Percentiles rank a stretch among this genome's conserved stretches.
phyloP scores from a whole-genome alignment of 1,140 invertebrate species.

The Drosophila pseudoananassae region DNA sequence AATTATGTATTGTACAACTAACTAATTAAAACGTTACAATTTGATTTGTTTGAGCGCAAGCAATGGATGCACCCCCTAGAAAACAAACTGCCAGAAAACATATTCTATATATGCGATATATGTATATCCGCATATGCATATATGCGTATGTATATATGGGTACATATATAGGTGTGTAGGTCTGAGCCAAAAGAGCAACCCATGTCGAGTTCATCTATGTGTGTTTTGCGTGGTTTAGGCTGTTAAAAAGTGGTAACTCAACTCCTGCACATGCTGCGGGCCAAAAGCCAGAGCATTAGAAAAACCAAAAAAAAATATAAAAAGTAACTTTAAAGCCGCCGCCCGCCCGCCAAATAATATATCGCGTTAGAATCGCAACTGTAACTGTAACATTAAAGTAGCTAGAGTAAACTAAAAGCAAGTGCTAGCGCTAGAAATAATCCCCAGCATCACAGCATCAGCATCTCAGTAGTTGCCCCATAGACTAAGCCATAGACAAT shows the following conservation, averaged over 20 bases:
- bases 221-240: conserved; percentile 84
- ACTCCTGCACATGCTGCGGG: conserved; percentile 45
- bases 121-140: conserved; percentile 41
- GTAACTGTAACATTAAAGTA: conserved; percentile 33
- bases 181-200: conserved; percentile 58
- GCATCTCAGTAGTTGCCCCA: conserved; percentile 47
- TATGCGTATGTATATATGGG: conserved; percentile 30
- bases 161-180: conserved; percentile 46
- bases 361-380: conserved; percentile 37
- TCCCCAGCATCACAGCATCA: conserved; percentile 54
- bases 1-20: conserved; percentile 71
- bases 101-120: conserved; percentile 46
- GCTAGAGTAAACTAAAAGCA: neutral
- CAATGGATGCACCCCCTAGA: conserved; percentile 63
- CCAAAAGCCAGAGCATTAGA: conserved; percentile 13
- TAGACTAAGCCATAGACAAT: conserved; percentile 30
- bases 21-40: conserved; percentile 76
- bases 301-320: conserved; percentile 10
- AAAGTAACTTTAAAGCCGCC: conserved; percentile 11
- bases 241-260: conserved; percentile 75
- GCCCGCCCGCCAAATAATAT: conserved; percentile 32
- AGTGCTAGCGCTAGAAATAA: conserved; percentile 31
- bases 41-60: conserved; percentile 79
- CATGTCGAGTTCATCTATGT: conserved; percentile 84
- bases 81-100: conserved; percentile 35